Percentiles rank a stretch among this genome's conserved stretches.
Evolutionary conservation across 2,888 invertebrate genomes (phyloP).

Genomic region (Criorhina ranunculi): DNA sequence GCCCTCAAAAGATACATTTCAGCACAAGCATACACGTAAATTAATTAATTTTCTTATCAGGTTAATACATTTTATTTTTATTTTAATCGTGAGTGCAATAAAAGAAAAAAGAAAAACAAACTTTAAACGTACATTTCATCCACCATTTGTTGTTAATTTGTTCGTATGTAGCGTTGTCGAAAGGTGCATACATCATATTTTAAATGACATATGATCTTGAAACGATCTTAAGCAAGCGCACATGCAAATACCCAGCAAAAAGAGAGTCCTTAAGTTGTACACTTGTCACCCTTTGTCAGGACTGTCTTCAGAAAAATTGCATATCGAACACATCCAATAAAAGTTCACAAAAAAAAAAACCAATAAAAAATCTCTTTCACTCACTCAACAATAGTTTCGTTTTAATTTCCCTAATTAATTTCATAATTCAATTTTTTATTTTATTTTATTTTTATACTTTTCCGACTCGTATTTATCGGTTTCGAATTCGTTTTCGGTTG

Average conservation of each 20-base stretch:
- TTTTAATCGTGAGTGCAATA: slow-evolving; percentile 29
- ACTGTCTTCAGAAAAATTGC: slow-evolving; percentile 10
- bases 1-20: neutral
- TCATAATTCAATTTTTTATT: slow-evolving; percentile 44
- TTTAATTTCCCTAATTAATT: slow-evolving; percentile 71
- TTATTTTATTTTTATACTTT: neutral
- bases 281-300: slow-evolving; percentile 5
- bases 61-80: slow-evolving; percentile 21
- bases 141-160: slow-evolving; percentile 69
- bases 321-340: slow-evolving; percentile 29
- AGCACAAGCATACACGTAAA: slow-evolving; percentile 1
- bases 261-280: slow-evolving; percentile 20
- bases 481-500: slow-evolving; percentile 63
- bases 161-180: slow-evolving; percentile 52
- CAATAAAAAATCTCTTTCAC: slow-evolving; percentile 18
- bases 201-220: slow-evolving; percentile 16
- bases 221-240: slow-evolving; percentile 21
- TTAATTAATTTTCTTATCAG: slow-evolving; percentile 47
- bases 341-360: slow-evolving; percentile 16
- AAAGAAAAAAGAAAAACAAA: no score
- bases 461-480: slow-evolving; percentile 40
- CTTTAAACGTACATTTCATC: slow-evolving; percentile 69
- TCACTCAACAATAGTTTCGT: slow-evolving; percentile 77
- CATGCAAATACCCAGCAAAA: slow-evolving; percentile 26
- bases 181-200: slow-evolving; percentile 60